Evolutionary conservation across 2,113 vertebrate species (phyloP).

Genomic region (Entosphenus tridentatus): DNA sequence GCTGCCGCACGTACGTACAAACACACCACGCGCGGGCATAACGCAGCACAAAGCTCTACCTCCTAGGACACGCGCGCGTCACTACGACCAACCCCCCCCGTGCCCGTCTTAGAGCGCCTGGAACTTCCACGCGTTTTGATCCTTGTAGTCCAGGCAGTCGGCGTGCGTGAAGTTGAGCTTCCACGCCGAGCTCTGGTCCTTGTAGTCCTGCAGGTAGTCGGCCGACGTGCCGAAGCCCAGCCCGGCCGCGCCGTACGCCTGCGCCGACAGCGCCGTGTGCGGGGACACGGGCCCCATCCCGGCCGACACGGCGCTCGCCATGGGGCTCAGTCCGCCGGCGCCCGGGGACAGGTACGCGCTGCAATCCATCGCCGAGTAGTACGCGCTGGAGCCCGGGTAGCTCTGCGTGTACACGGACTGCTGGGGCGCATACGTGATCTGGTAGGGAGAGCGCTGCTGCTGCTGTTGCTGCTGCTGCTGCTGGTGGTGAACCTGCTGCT

Average conservation of each 20-base stretch:
- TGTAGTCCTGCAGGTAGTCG: constrained; percentile 49
- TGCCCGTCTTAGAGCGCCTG: constrained; percentile 36
- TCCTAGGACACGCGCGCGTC: too few species aligned
- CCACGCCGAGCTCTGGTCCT: constrained; percentile 41
- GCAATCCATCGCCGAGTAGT: constrained; percentile 50
- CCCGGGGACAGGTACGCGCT: constrained; percentile 57
- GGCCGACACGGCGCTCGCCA: constrained; percentile 35
- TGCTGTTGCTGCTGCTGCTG: constrained; percentile 16
- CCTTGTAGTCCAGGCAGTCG: constrained; percentile 65
- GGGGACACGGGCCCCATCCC: constrained; percentile 42
- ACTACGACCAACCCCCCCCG: too few species aligned
- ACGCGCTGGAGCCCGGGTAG: constrained; percentile 37
- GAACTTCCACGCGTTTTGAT: constrained; percentile 61
- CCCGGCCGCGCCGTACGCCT: constrained; percentile 36
- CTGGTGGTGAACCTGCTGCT: neutral
- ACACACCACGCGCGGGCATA: too few species aligned
- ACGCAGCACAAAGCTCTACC: too few species aligned
- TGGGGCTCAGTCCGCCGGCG: constrained; percentile 39
- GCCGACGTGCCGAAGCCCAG: constrained; percentile 35
- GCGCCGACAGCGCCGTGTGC: constrained; percentile 29
- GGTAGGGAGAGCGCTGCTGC: constrained; percentile 22
- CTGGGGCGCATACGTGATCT: constrained; percentile 41
- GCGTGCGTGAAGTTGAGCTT: constrained; percentile 49
- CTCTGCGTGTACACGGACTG: constrained; percentile 33
- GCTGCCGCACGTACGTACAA: too few species aligned